Conservation (phyloP, 2,797 vertebrate species). For the Chelon auratus region DNA sequence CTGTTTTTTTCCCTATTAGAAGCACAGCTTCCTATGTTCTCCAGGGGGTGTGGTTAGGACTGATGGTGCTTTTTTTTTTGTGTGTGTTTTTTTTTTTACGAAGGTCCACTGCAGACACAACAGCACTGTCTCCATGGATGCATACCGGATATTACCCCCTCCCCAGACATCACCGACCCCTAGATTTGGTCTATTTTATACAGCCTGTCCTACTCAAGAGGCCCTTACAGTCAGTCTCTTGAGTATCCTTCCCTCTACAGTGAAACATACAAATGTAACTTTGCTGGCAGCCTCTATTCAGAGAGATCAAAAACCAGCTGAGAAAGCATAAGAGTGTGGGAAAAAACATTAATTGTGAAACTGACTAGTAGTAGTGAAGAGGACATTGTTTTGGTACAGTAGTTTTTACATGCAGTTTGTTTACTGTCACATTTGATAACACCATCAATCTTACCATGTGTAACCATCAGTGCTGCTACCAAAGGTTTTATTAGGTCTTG, state of each 20-base stretch:
- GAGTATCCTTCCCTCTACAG: constrained; percentile 28
- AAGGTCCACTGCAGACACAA: constrained; percentile 55
- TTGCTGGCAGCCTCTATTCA: constrained; percentile 80
- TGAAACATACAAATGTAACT: constrained; percentile 81
- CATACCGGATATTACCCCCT: constrained; percentile 61
- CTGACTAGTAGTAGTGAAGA: neutral
- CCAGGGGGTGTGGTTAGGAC: constrained; percentile 53
- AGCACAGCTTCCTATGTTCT: constrained; percentile 10
- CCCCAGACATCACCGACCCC: constrained; percentile 28
- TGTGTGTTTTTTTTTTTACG: constrained; percentile 41
- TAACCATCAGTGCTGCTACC: constrained; percentile 22
- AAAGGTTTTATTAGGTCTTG: constrained; percentile 47
- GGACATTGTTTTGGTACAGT: constrained; percentile 3
- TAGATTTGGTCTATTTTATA: constrained; percentile 18
- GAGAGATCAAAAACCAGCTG: constrained; percentile 51
- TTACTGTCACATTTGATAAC: constrained; percentile 32
- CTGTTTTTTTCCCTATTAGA: constrained; percentile 8
- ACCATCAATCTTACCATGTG: constrained; percentile 36
- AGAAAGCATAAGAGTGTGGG: constrained; percentile 6
- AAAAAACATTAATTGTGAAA: neutral
- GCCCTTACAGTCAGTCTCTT: constrained; percentile 15
- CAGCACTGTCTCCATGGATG: constrained; percentile 58
- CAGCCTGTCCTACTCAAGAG: constrained; percentile 23
- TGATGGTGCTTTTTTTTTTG: constrained; percentile 40
- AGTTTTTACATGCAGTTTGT: constrained; percentile 24